Evolutionary conservation across 1,140 invertebrate species (phyloP), one percentile per base, ranked within the genome.

Genomic region (Bombus impatiens): DNA sequence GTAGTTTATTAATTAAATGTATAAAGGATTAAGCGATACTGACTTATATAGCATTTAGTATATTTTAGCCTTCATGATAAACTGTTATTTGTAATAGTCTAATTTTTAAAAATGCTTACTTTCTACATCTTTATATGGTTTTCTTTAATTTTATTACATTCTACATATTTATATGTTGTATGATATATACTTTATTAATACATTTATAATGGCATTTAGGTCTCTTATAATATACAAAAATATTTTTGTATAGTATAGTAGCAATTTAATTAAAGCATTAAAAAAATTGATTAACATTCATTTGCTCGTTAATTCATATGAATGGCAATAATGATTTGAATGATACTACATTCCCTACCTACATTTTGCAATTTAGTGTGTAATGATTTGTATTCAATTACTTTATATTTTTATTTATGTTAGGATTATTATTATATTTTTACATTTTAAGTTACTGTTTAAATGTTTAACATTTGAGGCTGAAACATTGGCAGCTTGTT

Each of bases 401-500:
- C 12, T 22, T 65, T 40, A 28, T n/a, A 37, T 6, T 13, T 44
- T 44, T 70, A 47, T 72, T 59, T 78, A 71, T 72, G 35, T 44
- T 71, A 18, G 40, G 8, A 78, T 25, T 53, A 47, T 72, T 80
- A 59, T 28, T 72, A 35, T 67, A 15, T 85, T 40, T 72, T 62
- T 65, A 47, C 12, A 70, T 32, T 32, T 77, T 22, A 83, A 71
- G 62, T 71, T 47, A 32, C 59, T 76, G n/a, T 53, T 76, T n/a
- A 37, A 68, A 44, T 62, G 22, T n/a, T 62, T 42, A 82, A 75
- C 22, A 59, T 62, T 15, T 76, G n/a, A 68, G 15, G 35, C 70
- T 59, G 42, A 75, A 84, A 85, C 76, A 80, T 85, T 87, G 77
- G 83, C 82, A 87, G 74, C 86, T 84, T 84, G 44, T 47, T 87